Base-by-base conservation (phyloP, 2,797 vertebrate genomes). In the Todus mexicanus region DNA sequence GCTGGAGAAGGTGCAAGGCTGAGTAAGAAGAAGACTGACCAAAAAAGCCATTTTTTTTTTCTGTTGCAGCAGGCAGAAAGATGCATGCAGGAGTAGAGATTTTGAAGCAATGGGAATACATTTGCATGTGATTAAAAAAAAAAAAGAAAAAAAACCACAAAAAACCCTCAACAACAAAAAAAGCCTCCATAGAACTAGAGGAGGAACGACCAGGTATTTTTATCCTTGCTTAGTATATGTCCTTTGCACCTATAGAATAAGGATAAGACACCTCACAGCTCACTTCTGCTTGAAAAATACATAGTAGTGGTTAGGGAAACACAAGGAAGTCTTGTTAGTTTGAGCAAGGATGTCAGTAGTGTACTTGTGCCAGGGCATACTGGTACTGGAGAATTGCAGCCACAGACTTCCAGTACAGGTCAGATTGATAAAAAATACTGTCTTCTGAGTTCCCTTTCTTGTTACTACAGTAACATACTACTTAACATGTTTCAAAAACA, bases 201-300 rank as follows among this genome's bases (percentile, higher is more conserved):
- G 16, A 61, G 23, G 13, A 60, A 20, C 33, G 14, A 29, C 9
- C 11, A 10, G 22, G 11, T 26, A 14, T 50, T 68, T 78, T 20
- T 56, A 14, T 37, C 33, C 11, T 79, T 57, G 4, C 12, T 81
- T 75, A 35, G 12, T 4, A 3, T 31, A 13, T n/a, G 31, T 56
- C 37, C 7, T 1, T 17, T 51, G 35, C 22, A 50, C 15, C 38
- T 2, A 0, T 26, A 22, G 27, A 31, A 19, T 10, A 47, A 29
- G 8, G 25, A 25, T 57, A 25, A 59, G 56, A 37, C 56, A 35
- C 14, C 33, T 59, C 22, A 33, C 33, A 37, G 23, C 14, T 59
- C 56, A 59, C 16, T 59, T 59, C 33, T 59, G 33, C 33, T 25
- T 25, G 23, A 35, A 15, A 59, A 17, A 37, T 27, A 6, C 15